Conservation (phyloP, 2,113 vertebrate genomes). For the Caloenas nicobarica region DNA sequence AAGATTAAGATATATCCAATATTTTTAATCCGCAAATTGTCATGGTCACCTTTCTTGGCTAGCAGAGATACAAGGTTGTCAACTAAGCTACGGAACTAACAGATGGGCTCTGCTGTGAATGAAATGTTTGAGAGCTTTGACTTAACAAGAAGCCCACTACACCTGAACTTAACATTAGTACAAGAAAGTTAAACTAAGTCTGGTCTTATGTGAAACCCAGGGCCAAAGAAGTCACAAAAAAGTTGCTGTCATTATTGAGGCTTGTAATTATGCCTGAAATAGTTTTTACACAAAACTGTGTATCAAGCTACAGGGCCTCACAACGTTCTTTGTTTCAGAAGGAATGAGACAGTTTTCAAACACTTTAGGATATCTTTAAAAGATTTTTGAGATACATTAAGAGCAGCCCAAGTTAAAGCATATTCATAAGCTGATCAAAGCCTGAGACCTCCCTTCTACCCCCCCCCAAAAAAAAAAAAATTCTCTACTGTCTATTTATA, state of each 20-base stretch:
- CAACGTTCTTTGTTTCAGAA: neutral
- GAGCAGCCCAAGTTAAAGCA: neutral
- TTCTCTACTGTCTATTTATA: neutral
- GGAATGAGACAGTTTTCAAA: neutral
- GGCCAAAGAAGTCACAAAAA: neutral
- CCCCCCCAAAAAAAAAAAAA: accelerated
- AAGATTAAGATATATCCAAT: neutral
- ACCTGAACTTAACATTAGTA: neutral
- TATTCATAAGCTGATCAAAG: neutral
- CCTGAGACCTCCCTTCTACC: neutral
- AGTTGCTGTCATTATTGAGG: neutral
- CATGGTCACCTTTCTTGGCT: neutral
- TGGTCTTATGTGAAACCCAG: neutral
- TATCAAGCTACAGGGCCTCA: neutral
- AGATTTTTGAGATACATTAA: neutral
- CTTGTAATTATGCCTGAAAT: neutral
- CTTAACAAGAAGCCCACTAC: neutral
- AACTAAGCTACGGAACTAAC: neutral
- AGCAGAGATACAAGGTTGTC: neutral
- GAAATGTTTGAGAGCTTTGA: neutral
- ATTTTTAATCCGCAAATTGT: neutral
- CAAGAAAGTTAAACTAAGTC: neutral
- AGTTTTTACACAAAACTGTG: neutral
- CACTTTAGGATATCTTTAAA: neutral
- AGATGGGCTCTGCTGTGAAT: neutral